Evolutionary conservation across 2,113 vertebrate genomes (phyloP), one percentile per base, ranked within the genome.

Genomic region (Spheniscus mendiculus): DNA sequence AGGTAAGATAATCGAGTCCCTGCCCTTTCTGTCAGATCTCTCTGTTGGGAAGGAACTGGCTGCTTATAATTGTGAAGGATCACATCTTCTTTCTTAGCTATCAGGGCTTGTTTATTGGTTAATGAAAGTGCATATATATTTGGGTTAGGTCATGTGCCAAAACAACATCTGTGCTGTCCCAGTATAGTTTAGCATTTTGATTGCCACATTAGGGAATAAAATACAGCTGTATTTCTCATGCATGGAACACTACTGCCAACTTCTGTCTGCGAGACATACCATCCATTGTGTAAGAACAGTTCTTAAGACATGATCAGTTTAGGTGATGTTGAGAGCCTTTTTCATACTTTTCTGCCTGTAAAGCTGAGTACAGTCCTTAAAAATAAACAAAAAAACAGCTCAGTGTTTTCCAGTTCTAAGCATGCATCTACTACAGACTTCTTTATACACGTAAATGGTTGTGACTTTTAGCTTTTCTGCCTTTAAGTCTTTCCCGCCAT

Each of bases 1-100:
- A 95, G 94, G 89, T 93, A 91, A 88, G 81, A 65, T 87, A 94
- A 96, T 89, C 26, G 0, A 94, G 87, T 66, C 78, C 52, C 87
- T 96, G 89, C 89, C 84, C 87, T 96, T 97, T 94, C 89, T 85
- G 56, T 30, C 70, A 83, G 81, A 29, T 20, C 62, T 66, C 76
- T 92, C 62, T 72, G 36, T 44, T 73, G 78, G 63, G 62, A 66
- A 76, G 78, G 53, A 96, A 23, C 82, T 77, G 8, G 0, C 93
- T 95, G 65, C 81, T 91, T 67, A 3, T 8, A 36, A n/a, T 20
- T 77, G 53, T 40, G 78, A 83, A 77, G 53, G 58, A 80, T 87
- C 40, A 58, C 44, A 71, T 38, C 32, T 45, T 81, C 42, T 93
- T 84, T 77, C 83, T 72, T 62, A 73, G 42, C 40, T 65, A 2